A percentile compares a stretch with the other conserved stretches of the same genome.
These are phyloP conservation scores for Tenthredo livida DNA, from an alignment of 2,888 invertebrate genomes.

Conservation along the genomic window DNA sequence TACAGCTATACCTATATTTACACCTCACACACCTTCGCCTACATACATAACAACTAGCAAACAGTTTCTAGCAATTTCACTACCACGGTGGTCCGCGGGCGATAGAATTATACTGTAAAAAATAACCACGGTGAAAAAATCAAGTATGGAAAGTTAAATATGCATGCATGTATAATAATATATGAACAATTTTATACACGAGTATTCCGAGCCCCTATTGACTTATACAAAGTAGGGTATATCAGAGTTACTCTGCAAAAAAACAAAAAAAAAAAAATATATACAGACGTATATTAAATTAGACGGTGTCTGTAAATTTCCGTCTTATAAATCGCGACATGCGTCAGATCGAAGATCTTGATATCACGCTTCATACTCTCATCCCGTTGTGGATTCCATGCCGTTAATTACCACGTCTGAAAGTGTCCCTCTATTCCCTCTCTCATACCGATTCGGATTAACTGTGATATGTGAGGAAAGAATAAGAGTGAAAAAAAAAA, in stretches of 20 bases:
- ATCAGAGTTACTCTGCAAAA: background rate
- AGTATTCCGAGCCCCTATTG: background rate
- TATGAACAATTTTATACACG: background rate
- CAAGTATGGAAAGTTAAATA: background rate
- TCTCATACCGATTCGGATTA: background rate
- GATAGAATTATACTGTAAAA: background rate
- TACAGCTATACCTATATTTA: background rate
- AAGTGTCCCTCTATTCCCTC: background rate
- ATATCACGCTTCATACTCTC: background rate
- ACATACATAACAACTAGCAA: background rate
- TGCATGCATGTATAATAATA: background rate
- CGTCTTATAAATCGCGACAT: no score
- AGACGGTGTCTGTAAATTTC: no score
- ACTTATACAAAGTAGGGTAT: background rate
- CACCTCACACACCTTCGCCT: background rate
- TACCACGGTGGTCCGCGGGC: conserved; percentile 23
- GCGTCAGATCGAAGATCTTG: background rate
- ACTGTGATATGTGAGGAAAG: background rate
- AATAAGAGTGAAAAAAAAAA: background rate
- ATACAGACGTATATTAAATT: background rate
- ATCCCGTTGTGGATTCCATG: background rate
- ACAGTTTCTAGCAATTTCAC: conserved; percentile 35
- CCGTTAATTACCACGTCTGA: background rate
- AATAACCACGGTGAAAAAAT: background rate
- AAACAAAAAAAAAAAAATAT: background rate